These are phyloP conservation scores for Cyrtonyx montezumae DNA, from an alignment of 2,113 vertebrate species.

Conservation along the genomic window DNA sequence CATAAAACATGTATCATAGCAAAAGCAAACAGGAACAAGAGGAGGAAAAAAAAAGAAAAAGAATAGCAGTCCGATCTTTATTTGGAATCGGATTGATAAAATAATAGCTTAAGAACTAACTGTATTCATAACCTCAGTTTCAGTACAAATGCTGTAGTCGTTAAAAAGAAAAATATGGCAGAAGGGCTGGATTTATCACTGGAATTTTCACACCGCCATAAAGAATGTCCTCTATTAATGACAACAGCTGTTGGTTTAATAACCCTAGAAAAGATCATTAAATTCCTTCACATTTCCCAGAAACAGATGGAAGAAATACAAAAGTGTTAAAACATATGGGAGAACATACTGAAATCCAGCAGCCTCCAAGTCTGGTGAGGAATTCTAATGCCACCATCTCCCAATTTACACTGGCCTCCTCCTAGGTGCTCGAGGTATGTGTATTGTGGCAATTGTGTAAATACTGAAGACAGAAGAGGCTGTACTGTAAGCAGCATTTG, in stretches of 20 bases:
- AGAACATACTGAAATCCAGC: slow-evolving; percentile 70
- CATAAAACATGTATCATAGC: slow-evolving; percentile 26
- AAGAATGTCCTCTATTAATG: slow-evolving; percentile 84
- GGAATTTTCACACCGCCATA: slow-evolving; percentile 51
- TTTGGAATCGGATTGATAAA: slow-evolving; percentile 29
- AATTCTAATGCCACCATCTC: background rate
- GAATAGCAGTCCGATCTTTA: background rate
- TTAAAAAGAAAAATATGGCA: slow-evolving; percentile 43
- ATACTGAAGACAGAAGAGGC: background rate
- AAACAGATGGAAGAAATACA: slow-evolving; percentile 80
- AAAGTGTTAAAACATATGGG: slow-evolving; percentile 78
- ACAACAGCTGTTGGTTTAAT: slow-evolving; percentile 85
- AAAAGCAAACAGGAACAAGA: slow-evolving; percentile 18
- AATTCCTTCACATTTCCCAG: slow-evolving; percentile 75
- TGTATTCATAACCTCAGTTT: slow-evolving; percentile 39
- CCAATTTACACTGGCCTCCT: background rate
- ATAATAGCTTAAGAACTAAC: slow-evolving; percentile 16
- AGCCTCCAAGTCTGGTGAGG: slow-evolving; percentile 17
- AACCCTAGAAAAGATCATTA: slow-evolving; percentile 84
- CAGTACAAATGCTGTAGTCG: slow-evolving; percentile 49
- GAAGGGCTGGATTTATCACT: slow-evolving; percentile 68
- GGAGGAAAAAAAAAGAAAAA: background rate
- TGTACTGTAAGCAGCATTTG: background rate
- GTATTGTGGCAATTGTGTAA: background rate
- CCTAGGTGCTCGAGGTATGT: background rate